Conservation (phyloP, 2,797 vertebrate genomes). For the Peromyscus melanophrys region DNA sequence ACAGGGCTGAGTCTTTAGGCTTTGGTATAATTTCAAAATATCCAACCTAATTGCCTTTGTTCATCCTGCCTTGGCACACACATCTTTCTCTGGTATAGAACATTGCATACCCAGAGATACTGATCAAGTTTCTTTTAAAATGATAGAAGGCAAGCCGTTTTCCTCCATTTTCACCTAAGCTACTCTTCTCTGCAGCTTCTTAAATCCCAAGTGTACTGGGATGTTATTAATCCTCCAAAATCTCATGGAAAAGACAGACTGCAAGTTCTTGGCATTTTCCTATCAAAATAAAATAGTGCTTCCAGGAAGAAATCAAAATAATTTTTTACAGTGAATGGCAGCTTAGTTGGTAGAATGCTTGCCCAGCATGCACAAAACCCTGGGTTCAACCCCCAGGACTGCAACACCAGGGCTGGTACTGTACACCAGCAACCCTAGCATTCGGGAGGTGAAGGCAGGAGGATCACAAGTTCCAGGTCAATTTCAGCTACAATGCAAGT, state of each 20-base stretch:
- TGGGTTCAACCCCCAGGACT: not conserved
- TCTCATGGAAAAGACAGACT: not conserved
- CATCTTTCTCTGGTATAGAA: not conserved
- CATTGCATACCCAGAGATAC: not conserved
- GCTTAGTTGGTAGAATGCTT: not conserved
- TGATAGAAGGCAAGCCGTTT: not conserved
- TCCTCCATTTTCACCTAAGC: constrained; percentile 38
- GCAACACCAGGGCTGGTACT: not conserved
- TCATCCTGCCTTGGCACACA: not conserved
- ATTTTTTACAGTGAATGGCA: not conserved
- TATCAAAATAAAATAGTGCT: constrained; percentile 1
- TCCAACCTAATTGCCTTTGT: not conserved
- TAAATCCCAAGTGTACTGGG: not conserved
- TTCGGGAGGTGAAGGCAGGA: not conserved
- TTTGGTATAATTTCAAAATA: constrained; percentile 25
- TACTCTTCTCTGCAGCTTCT: constrained; percentile 5
- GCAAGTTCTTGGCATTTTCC: not conserved
- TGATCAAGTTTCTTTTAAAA: constrained; percentile 18
- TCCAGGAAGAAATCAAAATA: not conserved
- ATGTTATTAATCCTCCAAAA: constrained; percentile 33
- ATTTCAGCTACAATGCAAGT: not conserved
- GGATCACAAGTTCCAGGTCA: not conserved
- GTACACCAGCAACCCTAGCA: not conserved
- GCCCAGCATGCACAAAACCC: not conserved
- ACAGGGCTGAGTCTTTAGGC: not conserved